These are phyloP conservation scores for Nanorana parkeri DNA, from an alignment of 2,113 vertebrate genomes.

Conservation along the genomic window DNA sequence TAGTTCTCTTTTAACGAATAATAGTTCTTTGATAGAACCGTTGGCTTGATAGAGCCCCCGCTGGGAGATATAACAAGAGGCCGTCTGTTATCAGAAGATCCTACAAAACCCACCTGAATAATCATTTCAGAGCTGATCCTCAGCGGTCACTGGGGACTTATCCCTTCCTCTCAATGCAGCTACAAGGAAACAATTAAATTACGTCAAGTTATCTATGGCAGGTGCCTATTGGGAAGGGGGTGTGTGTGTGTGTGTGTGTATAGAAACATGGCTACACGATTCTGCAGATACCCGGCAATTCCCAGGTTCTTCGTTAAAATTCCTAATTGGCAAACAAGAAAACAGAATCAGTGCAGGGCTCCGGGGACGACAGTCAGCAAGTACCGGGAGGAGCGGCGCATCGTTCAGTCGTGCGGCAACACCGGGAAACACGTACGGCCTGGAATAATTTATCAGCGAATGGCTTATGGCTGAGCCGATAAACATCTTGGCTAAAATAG, in stretches of 20 bases:
- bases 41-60: not conserved
- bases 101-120: slow-evolving; percentile 27
- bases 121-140: slow-evolving; percentile 25
- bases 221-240: slow-evolving; percentile 12
- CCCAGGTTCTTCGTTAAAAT: slow-evolving; percentile 40
- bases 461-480: slow-evolving; percentile 11
- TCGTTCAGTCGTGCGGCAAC: slow-evolving; percentile 20
- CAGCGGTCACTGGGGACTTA: slow-evolving; percentile 9
- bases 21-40: slow-evolving; percentile 31
- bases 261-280: slow-evolving; percentile 21
- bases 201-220: slow-evolving; percentile 19
- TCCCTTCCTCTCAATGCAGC: slow-evolving; percentile 11
- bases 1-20: too few species aligned
- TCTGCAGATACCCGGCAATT: slow-evolving; percentile 18
- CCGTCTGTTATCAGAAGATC: slow-evolving; percentile 2
- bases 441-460: slow-evolving; percentile 33
- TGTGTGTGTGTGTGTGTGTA: too few species aligned
- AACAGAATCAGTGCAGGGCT: slow-evolving; percentile 42
- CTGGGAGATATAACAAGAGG: slow-evolving; percentile 1
- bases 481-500: slow-evolving; percentile 8
- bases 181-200: slow-evolving; percentile 9
- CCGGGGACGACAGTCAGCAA: slow-evolving; percentile 22
- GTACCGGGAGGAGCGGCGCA: slow-evolving; percentile 35
- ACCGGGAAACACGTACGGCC: slow-evolving; percentile 7
- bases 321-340: slow-evolving; percentile 33